Base-by-base conservation (phyloP, 2,113 vertebrate species). In the Collichthys lucidus region DNA sequence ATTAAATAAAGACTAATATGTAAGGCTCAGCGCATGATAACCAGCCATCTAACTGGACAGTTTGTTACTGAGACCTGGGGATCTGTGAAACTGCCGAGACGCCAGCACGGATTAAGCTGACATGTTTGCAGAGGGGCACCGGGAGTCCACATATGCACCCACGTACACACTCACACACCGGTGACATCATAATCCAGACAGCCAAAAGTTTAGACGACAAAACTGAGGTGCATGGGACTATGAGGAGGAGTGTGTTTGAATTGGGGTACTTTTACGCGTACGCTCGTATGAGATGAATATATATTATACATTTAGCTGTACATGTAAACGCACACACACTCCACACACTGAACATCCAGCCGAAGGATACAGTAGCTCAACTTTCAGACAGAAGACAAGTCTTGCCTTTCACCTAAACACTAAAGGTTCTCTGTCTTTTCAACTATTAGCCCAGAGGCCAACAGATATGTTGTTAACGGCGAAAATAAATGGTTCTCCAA, bases 391-490 rank as follows among this genome's bases (percentile, higher is more conserved):
- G 47, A 69, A 74, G 63, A 85, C 68, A 78, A 85, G 84, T 72
- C 75, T 74, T 84, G 42, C 56, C 84, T 91, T 90, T 90, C 83
- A 86, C 83, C 71, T 65, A 56, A 89, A 83, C 83, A 84, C 80
- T 88, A 88, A 91, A 92, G 80, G 50, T 69, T 84, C 83, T 87
- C 62, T 89, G 92, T 74, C 87, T 90, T 78, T 77, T 74, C 35
- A 79, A 74, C 80, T 89, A 80, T 87, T 85, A 91, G 79, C 84
- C 79, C 75, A 20, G 80, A 64, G 79, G 84, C 69, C 65, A 85
- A 88, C 77, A 91, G 88, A 91, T 91, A 90, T 78, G 85, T 87
- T 84, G 88, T 88, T 92, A 92, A 93, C 93, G 84, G 83, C 72
- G 83, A 80, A 91, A 91, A 87, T 92, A 88, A 93, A 91, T 87